Base-by-base conservation (phyloP, 2,797 vertebrate genomes). In the Chelon labrosus region DNA sequence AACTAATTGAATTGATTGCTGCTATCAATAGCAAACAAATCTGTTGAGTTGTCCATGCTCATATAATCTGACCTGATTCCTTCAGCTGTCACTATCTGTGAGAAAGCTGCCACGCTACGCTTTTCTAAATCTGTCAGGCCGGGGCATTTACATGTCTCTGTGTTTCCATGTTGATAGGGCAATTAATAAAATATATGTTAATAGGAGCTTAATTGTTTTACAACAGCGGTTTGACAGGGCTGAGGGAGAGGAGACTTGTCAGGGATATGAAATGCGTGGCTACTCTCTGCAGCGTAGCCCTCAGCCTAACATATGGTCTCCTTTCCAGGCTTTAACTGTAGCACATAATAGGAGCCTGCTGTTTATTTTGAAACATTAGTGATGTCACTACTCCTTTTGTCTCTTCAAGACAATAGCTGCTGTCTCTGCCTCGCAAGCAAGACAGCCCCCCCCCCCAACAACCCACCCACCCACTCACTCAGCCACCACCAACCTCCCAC, bases 61-160 rank as follows among this genome's bases (percentile, higher is more conserved):
- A 94, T 96, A 95, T 95, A 95, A 97, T 96, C 95, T 97, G 98
- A 99, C 98, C 97, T 95, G 96, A 97, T 96, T 96, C 95, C 95
- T 94, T 98, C 96, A 98, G 96, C 96, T 97, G 96, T 95, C 94
- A 76, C 91, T 92, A 92, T 96, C 95, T 95, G 95, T 97, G 96
- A 98, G 97, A 97, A 97, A 95, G 91, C 92, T 94, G 95, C 96
- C 96, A 97, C 91, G 90, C 96, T 94, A 94, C 83, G 90, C 93
- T 88, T 92, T 88, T 85, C 83, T 90, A 91, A 93, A 84, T 94
- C 93, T 93, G 94, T 89, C 88, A 85, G 93, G 92, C 93, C 87
- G 86, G 94, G 94, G 90, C 93, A 81, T 91, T 90, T 89, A 82
- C 88, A 86, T 79, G 78, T 73, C 89, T 91, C 85, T 89, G 82